Percentiles rank a stretch among this genome's conserved stretches.
Evolutionary conservation across 64 coral and sea anemone species (phyloP).

Genomic region (Astreopora myriophthalma): DNA sequence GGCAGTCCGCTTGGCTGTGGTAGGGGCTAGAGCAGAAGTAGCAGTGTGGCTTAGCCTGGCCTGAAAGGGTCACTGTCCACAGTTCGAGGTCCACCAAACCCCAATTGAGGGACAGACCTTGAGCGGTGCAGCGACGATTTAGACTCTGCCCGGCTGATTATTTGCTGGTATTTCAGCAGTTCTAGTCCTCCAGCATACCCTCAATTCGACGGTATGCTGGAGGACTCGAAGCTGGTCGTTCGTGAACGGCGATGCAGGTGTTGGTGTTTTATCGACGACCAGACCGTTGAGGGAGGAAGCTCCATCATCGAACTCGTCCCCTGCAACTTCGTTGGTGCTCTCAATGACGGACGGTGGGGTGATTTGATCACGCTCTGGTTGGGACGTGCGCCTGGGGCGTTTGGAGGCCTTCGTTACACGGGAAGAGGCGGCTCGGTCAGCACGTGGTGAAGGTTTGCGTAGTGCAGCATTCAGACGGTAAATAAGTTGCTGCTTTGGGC

Average conservation of each 20-base stretch:
- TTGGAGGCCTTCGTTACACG: background rate
- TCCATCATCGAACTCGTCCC: too few species aligned
- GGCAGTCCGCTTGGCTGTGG: background rate
- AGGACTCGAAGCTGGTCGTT: background rate
- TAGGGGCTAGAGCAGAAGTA: background rate
- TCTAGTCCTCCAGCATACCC: background rate
- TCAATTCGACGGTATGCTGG: too few species aligned
- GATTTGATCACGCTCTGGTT: too few species aligned
- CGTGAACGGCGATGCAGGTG: too few species aligned
- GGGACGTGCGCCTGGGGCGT: too few species aligned
- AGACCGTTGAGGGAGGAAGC: too few species aligned
- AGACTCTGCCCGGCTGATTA: background rate
- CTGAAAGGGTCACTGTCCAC: background rate
- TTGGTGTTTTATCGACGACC: too few species aligned
- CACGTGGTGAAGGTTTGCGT: background rate
- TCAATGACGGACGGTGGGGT: too few species aligned
- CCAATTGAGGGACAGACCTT: background rate
- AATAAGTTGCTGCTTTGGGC: background rate
- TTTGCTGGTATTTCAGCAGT: slow-evolving; percentile 2
- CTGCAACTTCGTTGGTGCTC: too few species aligned
- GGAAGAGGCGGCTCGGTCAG: background rate
- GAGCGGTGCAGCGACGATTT: background rate
- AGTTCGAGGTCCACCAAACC: background rate
- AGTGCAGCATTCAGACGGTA: too few species aligned
- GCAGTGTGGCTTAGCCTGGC: background rate